A percentile compares a stretch with the other conserved stretches of the same genome.
Evolutionary conservation across 2,888 invertebrate genomes (phyloP).

Genomic region (Idaea straminata): DNA sequence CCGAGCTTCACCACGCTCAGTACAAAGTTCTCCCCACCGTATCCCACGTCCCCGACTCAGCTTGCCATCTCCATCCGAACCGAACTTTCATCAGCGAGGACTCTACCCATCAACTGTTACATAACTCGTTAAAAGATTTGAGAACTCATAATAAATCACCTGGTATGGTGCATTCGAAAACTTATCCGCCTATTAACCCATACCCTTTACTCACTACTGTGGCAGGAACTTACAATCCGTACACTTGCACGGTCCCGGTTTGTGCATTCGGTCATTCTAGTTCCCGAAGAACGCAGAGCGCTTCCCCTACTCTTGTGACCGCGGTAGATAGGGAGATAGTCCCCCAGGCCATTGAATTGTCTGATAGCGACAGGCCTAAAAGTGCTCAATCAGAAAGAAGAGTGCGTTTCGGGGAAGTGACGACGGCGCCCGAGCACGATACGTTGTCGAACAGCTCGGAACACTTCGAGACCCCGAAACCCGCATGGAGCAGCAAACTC

Average conservation of each 20-base stretch:
- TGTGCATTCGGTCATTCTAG: constrained; percentile 48
- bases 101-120: constrained; percentile 42
- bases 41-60: constrained; percentile 72
- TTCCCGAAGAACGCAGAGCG: constrained; percentile 30
- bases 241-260: constrained; percentile 63
- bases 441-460: constrained; percentile 62
- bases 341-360: constrained; percentile 50
- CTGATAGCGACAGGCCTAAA: constrained; percentile 54
- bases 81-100: constrained; percentile 51
- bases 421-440: constrained; percentile 63
- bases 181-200: constrained; percentile 71
- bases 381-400: constrained; percentile 73
- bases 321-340: constrained; percentile 62
- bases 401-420: constrained; percentile 74
- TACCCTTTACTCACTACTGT: constrained; percentile 73
- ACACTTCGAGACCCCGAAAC: constrained; percentile 60
- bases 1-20: constrained; percentile 70
- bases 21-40: constrained; percentile 68
- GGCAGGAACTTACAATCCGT: constrained; percentile 72
- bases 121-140: constrained; percentile 60
- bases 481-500: constrained; percentile 77
- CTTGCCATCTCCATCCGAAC: constrained; percentile 70
- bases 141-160: constrained; percentile 54
- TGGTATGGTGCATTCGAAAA: constrained; percentile 67
- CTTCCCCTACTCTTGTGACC: constrained; percentile 49